These are phyloP conservation scores for Ciconia stormi DNA, from an alignment of 2,113 vertebrate genomes.

Conservation along the genomic window DNA sequence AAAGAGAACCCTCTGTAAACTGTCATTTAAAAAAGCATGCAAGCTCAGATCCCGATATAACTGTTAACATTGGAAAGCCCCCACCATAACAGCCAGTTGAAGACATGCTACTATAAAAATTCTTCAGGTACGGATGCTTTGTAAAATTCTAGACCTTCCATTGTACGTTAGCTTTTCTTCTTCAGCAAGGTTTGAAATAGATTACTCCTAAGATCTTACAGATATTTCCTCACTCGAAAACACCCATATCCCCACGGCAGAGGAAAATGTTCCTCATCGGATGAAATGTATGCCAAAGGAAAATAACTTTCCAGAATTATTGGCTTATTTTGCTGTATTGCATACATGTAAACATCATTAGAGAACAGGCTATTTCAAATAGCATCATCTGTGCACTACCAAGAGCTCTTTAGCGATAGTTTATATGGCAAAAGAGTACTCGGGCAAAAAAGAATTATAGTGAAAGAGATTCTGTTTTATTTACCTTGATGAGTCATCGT, in stretches of 20 bases:
- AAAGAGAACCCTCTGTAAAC: neutral
- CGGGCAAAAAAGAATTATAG: neutral
- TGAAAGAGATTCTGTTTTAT: neutral
- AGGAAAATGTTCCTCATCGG: neutral
- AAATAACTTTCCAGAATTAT: neutral
- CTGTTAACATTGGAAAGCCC: neutral
- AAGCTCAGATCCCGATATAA: neutral
- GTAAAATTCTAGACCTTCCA: neutral
- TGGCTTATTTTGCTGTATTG: neutral
- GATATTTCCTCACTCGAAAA: neutral
- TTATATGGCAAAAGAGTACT: neutral
- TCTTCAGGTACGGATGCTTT: neutral
- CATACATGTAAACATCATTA: neutral
- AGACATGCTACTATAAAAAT: neutral
- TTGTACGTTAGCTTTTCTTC: neutral
- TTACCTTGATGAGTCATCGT: slow-evolving; percentile 98
- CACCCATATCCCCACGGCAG: neutral
- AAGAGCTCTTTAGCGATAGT: neutral
- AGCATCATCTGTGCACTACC: neutral
- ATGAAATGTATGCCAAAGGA: neutral
- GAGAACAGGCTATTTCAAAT: neutral
- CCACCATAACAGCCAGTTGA: neutral
- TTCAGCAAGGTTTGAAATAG: neutral
- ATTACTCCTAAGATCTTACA: neutral
- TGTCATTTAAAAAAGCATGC: neutral